Evolutionary conservation across 2,888 invertebrate species (phyloP).

Genomic region (Synergus itoensis): DNA sequence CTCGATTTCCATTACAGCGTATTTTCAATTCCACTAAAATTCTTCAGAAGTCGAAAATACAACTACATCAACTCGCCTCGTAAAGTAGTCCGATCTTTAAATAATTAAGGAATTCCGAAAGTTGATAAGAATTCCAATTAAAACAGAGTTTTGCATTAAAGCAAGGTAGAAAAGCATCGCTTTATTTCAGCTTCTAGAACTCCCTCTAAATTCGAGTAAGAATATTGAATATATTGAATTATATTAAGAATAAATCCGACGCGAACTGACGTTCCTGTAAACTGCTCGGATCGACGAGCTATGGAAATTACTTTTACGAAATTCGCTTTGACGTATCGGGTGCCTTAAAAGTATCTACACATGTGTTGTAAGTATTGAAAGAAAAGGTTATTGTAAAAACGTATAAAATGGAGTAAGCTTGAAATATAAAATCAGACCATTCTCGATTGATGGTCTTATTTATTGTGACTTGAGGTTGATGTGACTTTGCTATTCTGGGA

Average conservation of each 20-base stretch:
- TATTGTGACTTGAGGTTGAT: not conserved
- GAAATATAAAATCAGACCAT: not conserved
- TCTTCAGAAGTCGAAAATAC: conserved; percentile 7
- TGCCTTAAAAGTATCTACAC: conserved; percentile 9
- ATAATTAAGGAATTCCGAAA: conserved; percentile 10
- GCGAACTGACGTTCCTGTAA: conserved; percentile 24
- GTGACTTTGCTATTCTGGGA: not conserved
- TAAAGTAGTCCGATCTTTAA: not conserved
- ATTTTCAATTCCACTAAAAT: not conserved
- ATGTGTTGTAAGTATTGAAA: not conserved
- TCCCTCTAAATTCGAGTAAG: not conserved
- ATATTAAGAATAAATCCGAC: not conserved
- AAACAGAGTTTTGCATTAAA: conserved; percentile 14
- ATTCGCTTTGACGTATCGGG: not conserved
- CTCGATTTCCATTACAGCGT: not conserved
- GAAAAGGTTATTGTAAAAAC: conserved; percentile 6
- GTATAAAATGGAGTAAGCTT: not conserved
- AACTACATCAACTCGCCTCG: conserved; percentile 6
- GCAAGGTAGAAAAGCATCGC: not conserved
- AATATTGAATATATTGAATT: conserved; percentile 22
- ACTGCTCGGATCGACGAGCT: not conserved
- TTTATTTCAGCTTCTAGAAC: conserved; percentile 12
- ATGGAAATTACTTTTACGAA: conserved; percentile 13
- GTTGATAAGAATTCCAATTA: conserved; percentile 19
- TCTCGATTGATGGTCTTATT: not conserved